These are phyloP conservation scores for Cichlasoma orientale DNA, from an alignment of 2,797 vertebrate genomes.

Conservation along the genomic window DNA sequence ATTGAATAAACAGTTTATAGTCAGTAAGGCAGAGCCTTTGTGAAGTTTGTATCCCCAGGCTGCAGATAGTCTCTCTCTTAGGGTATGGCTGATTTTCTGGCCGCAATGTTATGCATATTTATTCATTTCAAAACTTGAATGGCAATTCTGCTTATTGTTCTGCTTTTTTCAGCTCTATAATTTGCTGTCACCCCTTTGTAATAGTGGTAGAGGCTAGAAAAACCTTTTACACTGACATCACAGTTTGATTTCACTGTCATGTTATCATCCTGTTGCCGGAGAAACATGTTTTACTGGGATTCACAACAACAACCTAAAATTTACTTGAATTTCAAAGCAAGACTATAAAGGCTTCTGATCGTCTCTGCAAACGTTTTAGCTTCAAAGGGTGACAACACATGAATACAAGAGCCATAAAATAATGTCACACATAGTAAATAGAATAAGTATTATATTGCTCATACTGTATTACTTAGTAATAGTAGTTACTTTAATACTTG, in stretches of 20 bases:
- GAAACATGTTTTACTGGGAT: slow-evolving; percentile 52
- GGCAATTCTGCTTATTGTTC: slow-evolving; percentile 33
- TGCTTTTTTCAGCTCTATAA: not conserved
- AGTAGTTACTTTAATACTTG: too few species aligned
- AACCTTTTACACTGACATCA: slow-evolving; percentile 44
- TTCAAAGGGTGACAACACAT: slow-evolving; percentile 21
- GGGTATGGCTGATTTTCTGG: slow-evolving; percentile 38
- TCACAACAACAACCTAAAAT: slow-evolving; percentile 61
- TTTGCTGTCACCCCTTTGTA: slow-evolving; percentile 21
- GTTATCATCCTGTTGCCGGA: slow-evolving; percentile 63
- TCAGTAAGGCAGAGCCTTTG: slow-evolving; percentile 11
- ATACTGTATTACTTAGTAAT: not conserved
- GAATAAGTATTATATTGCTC: not conserved
- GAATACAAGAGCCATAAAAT: not conserved
- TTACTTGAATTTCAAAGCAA: slow-evolving; percentile 51
- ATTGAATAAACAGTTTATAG: slow-evolving; percentile 38
- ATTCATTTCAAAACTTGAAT: slow-evolving; percentile 44
- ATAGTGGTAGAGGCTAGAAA: slow-evolving; percentile 26
- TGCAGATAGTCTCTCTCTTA: slow-evolving; percentile 29
- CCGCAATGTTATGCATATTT: slow-evolving; percentile 40
- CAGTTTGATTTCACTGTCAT: slow-evolving; percentile 61
- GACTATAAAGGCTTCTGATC: slow-evolving; percentile 20
- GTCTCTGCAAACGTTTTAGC: slow-evolving; percentile 44
- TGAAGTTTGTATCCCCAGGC: slow-evolving; percentile 26
- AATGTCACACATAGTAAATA: not conserved